These are phyloP conservation scores for Origma solitaria DNA, from an alignment of 2,113 vertebrate genomes.

Conservation along the genomic window DNA sequence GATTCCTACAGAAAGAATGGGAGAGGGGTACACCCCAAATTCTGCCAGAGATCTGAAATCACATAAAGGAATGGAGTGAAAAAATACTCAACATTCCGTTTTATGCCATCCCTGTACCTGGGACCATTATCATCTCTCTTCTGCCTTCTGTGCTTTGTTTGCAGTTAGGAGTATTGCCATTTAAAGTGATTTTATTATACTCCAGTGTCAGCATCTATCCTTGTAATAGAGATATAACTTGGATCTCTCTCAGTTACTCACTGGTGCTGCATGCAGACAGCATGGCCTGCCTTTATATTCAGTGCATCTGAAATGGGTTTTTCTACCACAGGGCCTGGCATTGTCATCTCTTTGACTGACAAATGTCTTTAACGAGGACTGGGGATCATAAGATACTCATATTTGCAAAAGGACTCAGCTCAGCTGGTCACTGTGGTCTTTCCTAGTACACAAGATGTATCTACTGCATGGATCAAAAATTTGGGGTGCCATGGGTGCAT, in stretches of 20 bases:
- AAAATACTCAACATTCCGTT: neutral
- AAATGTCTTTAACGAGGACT: neutral
- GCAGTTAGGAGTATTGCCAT: constrained; percentile 8
- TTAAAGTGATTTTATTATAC: constrained; percentile 29
- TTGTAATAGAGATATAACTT: constrained; percentile 20
- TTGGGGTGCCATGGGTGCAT: neutral
- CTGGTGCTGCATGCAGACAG: neutral
- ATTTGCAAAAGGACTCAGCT: neutral
- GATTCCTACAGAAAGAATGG: neutral
- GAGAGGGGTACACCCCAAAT: neutral
- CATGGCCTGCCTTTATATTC: neutral
- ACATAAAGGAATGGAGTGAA: neutral
- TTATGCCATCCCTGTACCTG: neutral
- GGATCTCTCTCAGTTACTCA: neutral
- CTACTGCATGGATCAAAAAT: neutral
- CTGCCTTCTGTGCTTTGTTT: constrained; percentile 17
- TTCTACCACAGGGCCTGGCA: neutral
- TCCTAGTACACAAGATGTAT: neutral
- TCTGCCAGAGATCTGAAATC: neutral
- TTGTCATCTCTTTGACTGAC: neutral
- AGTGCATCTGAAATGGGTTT: neutral
- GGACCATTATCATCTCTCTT: neutral
- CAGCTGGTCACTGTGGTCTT: neutral
- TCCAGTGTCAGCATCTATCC: constrained; percentile 13
- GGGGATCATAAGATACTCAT: neutral